Base-by-base conservation (phyloP, 2,797 vertebrate species). In the Austrolebias charrua region DNA sequence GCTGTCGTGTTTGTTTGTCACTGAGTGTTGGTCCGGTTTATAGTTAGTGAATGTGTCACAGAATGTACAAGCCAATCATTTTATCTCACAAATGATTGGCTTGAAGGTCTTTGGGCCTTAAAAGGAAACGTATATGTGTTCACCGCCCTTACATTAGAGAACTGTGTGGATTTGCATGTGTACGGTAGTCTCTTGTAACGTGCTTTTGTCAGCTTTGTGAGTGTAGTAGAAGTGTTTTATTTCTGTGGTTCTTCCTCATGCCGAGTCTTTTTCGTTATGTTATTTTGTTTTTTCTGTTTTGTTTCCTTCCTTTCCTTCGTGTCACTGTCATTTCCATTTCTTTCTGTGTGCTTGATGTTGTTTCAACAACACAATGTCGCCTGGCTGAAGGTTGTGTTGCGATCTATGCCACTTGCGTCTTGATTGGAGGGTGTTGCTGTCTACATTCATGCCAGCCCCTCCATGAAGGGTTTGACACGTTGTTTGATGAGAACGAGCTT, bases 201-300 rank as follows among this genome's bases (percentile, higher is more conserved):
- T 89, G 81, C 76, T 86, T 75, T 76, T 85, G 87, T 90, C 78
- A 78, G 69, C 77, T 75, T 73, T 63, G 90, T 94, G 90, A 93
- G 90, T 93, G 92, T 92, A 93, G 94, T 94, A 92, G 93, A 93
- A 85, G 91, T 94, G 92, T 92, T 91, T 92, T 88, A 88, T 85
- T 88, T 84, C 77, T 88, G 83, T 88, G 87, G 92, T 93, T 95
- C 72, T 75, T 86, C 82, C 87, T 89, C 89, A 83, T 80, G 40
- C 85, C 84, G 73, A 87, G 85, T 83, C 86, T 76, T 91, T 91
- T 91, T 88, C 82, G 94, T 96, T 95, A 91, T 94, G 94, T 94
- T 95, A 95, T 95, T 93, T 95, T 94, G 72, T 94, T 94, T 94
- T 91, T 90, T 88, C 81, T 87, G 89, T 84, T 90, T 91, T 89